These are phyloP conservation scores for Melinaea marsaeus DNA, from an alignment of 2,888 invertebrate species.

Conservation along the genomic window DNA sequence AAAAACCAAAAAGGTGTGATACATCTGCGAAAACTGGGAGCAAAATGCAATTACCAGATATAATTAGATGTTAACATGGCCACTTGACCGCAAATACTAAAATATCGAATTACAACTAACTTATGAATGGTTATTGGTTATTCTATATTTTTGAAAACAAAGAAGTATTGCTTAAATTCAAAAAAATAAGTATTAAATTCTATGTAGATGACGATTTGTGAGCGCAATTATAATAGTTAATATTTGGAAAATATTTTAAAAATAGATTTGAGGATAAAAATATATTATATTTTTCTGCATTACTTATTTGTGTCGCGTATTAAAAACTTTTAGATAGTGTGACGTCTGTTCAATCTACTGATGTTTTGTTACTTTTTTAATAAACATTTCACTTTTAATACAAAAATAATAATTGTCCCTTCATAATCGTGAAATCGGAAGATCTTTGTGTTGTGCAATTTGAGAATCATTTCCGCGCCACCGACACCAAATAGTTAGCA, in stretches of 20 bases:
- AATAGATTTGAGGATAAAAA: no score
- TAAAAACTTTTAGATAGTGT: no score
- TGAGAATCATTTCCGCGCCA: conserved; percentile 75
- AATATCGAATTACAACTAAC: conserved; percentile 56
- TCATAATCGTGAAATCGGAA: conserved; percentile 55
- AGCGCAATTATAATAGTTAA: no score
- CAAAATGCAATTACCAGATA: conserved; percentile 50
- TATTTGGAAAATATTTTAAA: no score
- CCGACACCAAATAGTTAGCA: conserved; percentile 61
- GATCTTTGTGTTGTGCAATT: conserved; percentile 67
- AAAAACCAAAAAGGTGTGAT: conserved; percentile 24
- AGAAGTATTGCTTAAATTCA: no score
- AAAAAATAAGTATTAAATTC: no score
- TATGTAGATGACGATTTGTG: no score
- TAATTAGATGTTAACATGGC: conserved; percentile 49
- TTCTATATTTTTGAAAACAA: conserved; percentile 42
- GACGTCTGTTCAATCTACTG: no score
- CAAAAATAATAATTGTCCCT: conserved; percentile 33
- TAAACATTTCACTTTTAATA: conserved; percentile 29
- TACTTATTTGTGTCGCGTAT: no score
- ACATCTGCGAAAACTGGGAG: conserved; percentile 50
- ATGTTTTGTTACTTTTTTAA: not conserved
- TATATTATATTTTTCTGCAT: no score
- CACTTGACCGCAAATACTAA: conserved; percentile 64
- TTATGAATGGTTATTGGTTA: conserved; percentile 54